A percentile compares a stretch with the other conserved stretches of the same genome.
Conservation (phyloP, 2,113 vertebrate species). For the Trogon surrucura region DNA sequence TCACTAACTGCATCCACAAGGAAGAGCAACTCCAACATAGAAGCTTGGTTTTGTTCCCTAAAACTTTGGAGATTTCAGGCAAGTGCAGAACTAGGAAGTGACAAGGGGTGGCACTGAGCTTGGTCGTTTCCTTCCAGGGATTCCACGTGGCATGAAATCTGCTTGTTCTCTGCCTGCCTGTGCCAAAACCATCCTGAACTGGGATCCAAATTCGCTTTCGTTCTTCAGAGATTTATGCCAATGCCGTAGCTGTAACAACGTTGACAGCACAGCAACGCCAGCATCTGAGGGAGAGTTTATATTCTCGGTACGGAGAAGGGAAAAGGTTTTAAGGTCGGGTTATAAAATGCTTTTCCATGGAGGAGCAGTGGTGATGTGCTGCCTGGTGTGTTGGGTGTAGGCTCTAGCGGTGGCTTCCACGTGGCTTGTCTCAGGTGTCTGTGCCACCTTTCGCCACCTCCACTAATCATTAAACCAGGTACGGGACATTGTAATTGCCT, state of each 20-base stretch:
- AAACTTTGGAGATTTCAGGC: neutral
- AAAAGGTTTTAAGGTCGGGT: neutral
- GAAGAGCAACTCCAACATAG: neutral
- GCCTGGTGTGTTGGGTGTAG: accelerated
- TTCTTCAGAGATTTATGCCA: neutral
- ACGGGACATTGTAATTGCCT: neutral
- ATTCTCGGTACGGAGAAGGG: neutral
- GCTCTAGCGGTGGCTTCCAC: accelerated
- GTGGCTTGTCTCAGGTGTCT: accelerated
- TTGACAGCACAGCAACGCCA: accelerated
- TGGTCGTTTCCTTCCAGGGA: neutral
- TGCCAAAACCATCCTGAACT: neutral
- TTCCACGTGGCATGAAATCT: neutral
- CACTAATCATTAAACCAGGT: neutral
- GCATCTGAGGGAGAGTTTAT: neutral
- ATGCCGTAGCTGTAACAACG: neutral
- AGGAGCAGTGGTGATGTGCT: neutral
- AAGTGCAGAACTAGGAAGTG: neutral
- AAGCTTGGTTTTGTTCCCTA: neutral
- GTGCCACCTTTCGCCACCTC: neutral
- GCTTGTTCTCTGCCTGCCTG: neutral
- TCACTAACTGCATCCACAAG: neutral
- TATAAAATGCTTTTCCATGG: neutral
- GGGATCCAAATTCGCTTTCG: neutral
- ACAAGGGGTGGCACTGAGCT: neutral